Percentiles rank a stretch among this genome's conserved stretches.
phyloP scores from a whole-genome alignment of 2,888 invertebrate species.

The Timandra comae region DNA sequence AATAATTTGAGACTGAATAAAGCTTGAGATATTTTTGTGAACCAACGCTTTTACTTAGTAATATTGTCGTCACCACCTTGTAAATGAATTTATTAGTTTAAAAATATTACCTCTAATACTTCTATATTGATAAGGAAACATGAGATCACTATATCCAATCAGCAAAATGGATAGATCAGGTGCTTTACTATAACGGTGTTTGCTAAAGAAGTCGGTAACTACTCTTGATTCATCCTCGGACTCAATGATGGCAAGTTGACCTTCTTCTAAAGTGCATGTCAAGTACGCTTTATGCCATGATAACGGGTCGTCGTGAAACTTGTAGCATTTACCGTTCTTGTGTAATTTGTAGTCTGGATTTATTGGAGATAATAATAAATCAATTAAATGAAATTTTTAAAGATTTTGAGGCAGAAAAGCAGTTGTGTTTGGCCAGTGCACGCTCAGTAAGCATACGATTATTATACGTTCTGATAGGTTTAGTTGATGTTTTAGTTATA shows the following conservation, averaged over 20 bases:
- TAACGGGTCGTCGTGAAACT: slow-evolving; percentile 40
- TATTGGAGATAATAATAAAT: too few relatives aligned
- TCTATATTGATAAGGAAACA: slow-evolving; percentile 45
- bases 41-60: too few relatives aligned
- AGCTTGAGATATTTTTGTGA: too few relatives aligned
- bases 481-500: too few relatives aligned
- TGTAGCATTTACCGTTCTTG: slow-evolving; percentile 41
- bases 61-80: too few relatives aligned
- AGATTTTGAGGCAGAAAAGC: too few relatives aligned
- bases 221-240: slow-evolving; percentile 40
- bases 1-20: too few relatives aligned
- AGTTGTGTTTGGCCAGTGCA: too few relatives aligned
- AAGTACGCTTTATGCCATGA: slow-evolving; percentile 45
- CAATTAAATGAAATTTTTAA: too few relatives aligned
- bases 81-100: too few relatives aligned
- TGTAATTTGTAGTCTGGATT: slow-evolving; percentile 33
- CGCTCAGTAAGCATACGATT: too few relatives aligned
- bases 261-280: slow-evolving; percentile 38
- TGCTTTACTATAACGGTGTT: slow-evolving; percentile 33
- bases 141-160: slow-evolving; percentile 45
- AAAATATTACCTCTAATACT: slow-evolving; percentile 39
- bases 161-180: slow-evolving; percentile 40
- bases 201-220: slow-evolving; percentile 34
- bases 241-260: slow-evolving; percentile 38
- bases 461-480: too few relatives aligned